Base-by-base conservation (phyloP, 2,113 vertebrate species). In the Ellobius talpinus region DNA sequence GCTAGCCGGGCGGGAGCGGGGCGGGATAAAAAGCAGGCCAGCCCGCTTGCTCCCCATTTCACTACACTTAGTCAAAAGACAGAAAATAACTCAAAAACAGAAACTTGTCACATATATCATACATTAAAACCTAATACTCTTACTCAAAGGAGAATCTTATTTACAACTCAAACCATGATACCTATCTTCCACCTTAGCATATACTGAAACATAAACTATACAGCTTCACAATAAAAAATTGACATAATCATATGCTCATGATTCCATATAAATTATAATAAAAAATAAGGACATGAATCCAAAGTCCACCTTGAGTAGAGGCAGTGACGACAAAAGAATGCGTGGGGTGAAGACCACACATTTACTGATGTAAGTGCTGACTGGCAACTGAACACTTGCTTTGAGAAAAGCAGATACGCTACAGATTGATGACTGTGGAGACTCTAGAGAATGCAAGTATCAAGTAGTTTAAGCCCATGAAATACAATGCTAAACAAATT, bases 91-190 rank as follows among this genome's bases (percentile, higher is more conserved):
- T 84, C 58, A 89, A 9, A 90, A 89, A 91, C 61, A 26, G 87
- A 88, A 78, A 90, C 10, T 10, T 39, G 39, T 63, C 33, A 85
- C 26, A 94, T 84, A 81, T 39, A 91, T 26, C 77, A 93, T 52
- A 92, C 2, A 72, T 17, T 90, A 79, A 96, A 87, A 89, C 65
- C 23, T 24, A 78, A 94, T 0, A 74, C 7, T 58, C 58, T 96
- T 92, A 74, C 72, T 92, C 45, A 94, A 87, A 93, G 23, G 5
- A 95, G 10, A 29, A 93, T 47, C 73, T 82, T 4, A 96, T 33
- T 50, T 90, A 92, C 11, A 45, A 50, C 47, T 84, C n/a, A 82
- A 79, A 61, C 17, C 70, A 81, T 89, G 29, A 92, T 76, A 70
- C 7, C 1, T 7, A 61, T 76, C 61, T 93, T 94, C 36, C 47